A percentile compares a stretch with the other conserved stretches of the same genome.
phyloP scores from a whole-genome alignment of 2,888 invertebrate genomes.

The Lasioglossum oenotherae region DNA sequence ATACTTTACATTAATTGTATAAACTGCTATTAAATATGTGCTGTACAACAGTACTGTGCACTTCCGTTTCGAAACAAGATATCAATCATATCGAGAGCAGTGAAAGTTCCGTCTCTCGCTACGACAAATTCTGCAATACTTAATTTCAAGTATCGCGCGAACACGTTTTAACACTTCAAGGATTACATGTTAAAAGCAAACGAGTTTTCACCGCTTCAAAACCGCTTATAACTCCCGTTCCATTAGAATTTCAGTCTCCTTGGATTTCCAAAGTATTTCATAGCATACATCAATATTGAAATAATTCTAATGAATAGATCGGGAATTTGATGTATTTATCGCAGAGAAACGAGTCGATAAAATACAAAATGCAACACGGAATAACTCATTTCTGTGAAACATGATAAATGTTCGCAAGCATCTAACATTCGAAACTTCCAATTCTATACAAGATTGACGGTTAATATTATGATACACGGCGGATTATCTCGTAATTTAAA shows the following conservation, averaged over 20 bases:
- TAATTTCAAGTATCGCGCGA: neutral
- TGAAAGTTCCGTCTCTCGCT: neutral
- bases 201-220: slow-evolving; percentile 3
- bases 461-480: neutral
- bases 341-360: no score
- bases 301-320: no score
- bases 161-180: slow-evolving; percentile 10
- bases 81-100: neutral
- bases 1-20: no score
- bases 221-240: neutral
- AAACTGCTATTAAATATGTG: neutral
- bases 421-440: neutral
- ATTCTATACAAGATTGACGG: neutral
- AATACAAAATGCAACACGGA: neutral
- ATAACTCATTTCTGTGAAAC: neutral
- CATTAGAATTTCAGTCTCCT: neutral
- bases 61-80: neutral
- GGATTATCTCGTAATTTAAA: neutral
- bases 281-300: neutral
- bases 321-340: no score
- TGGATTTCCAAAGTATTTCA: neutral
- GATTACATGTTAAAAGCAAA: slow-evolving; percentile 6
- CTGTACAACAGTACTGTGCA: neutral
- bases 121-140: neutral
- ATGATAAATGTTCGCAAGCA: neutral